Percentiles rank a stretch among this genome's conserved stretches.
Conservation (phyloP, 2,113 vertebrate genomes). For the Crotophaga sulcirostris region DNA sequence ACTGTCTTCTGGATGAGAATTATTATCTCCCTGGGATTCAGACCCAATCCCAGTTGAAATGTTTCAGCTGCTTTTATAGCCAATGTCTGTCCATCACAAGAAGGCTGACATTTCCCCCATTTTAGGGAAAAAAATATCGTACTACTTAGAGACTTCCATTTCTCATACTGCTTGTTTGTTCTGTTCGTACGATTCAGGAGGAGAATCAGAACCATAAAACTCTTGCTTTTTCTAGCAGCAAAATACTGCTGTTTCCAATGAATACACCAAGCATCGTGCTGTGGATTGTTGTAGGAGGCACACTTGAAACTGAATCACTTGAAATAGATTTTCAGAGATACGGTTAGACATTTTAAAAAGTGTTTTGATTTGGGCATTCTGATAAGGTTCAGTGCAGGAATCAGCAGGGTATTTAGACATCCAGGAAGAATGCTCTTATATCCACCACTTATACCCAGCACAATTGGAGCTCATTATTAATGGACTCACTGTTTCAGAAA, state of each 20-base stretch:
- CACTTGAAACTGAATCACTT: not conserved
- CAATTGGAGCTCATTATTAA: conserved; percentile 36
- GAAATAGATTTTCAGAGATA: not conserved
- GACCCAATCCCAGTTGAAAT: not conserved
- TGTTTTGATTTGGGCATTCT: not conserved
- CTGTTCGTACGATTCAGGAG: not conserved
- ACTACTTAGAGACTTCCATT: not conserved
- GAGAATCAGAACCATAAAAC: not conserved
- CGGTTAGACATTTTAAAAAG: not conserved
- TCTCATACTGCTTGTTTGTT: not conserved
- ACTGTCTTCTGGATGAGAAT: not conserved
- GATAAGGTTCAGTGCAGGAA: not conserved
- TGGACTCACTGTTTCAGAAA: conserved; percentile 21
- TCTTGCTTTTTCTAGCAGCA: not conserved
- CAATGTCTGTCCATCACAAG: not conserved
- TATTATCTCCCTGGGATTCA: not conserved
- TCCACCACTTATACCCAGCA: not conserved
- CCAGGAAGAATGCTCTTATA: not conserved
- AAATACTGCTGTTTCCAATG: not conserved
- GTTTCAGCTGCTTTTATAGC: not conserved
- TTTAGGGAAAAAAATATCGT: not conserved
- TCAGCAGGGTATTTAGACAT: conserved; percentile 15
- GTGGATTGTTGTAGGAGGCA: not conserved
- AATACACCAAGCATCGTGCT: not conserved
- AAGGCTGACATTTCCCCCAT: not conserved